Conservation (phyloP, 2,797 vertebrate species). For the Lycodopsis pacificus region DNA sequence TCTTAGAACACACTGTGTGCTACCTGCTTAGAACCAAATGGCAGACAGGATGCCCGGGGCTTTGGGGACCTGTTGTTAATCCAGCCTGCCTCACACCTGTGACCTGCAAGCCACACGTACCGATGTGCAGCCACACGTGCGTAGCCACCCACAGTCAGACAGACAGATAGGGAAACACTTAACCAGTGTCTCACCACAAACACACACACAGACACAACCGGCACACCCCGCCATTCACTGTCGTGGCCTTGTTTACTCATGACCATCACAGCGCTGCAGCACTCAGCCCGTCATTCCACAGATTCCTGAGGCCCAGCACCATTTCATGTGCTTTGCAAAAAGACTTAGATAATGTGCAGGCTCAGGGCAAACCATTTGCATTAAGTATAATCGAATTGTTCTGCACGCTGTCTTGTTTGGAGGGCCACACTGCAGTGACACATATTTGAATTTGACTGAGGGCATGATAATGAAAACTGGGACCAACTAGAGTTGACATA, state of each 20-base stretch:
- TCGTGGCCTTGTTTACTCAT: constrained; percentile 75
- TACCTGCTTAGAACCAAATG: neutral
- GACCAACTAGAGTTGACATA: constrained; percentile 13
- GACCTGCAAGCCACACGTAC: constrained; percentile 27
- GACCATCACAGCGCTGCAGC: constrained; percentile 71
- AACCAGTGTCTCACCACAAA: constrained; percentile 77
- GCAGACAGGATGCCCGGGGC: neutral
- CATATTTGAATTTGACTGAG: constrained; percentile 20
- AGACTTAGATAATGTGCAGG: neutral
- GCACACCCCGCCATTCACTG: constrained; percentile 68
- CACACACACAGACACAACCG: constrained; percentile 66
- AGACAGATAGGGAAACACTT: constrained; percentile 80
- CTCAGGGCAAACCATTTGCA: neutral
- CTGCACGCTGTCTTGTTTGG: neutral
- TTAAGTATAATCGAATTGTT: neutral
- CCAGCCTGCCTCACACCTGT: constrained; percentile 24
- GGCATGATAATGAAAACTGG: constrained; percentile 20
- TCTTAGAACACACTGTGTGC: neutral
- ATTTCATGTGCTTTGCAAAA: constrained; percentile 57
- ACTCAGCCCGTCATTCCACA: constrained; percentile 74
- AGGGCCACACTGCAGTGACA: constrained; percentile 12
- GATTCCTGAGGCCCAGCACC: constrained; percentile 65
- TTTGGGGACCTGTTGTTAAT: constrained; percentile 6
- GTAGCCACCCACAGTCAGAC: constrained; percentile 73
- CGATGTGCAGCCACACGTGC: constrained; percentile 53